Base-by-base conservation (phyloP, 2,797 vertebrate genomes). In the Taeniopygia guttata region DNA sequence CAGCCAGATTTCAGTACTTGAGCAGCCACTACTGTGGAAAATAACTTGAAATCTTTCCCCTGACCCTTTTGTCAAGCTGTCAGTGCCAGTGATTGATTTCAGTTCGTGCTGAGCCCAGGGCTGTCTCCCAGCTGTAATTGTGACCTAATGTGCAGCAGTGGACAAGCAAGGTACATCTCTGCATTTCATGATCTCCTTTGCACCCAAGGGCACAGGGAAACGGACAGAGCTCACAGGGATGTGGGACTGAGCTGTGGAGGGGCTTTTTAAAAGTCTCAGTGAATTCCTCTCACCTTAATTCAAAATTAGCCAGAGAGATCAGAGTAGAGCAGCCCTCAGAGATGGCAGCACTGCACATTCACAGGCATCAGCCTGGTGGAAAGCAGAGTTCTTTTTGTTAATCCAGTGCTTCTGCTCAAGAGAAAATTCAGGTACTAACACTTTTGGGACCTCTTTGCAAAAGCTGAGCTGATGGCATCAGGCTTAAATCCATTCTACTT, bases 201-300 rank as follows among this genome's bases (percentile, higher is more conserved):
- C 29, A 21, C 42, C 55, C 82, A 43, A 34, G 25, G 46, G 25
- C 34, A 46, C n/a, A 13, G 55, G 27, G 46, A 76, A 20, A 2
- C 30, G 40, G n/a, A 11, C 27, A 80, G 68, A 27, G 36, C 18
- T 40, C 14, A 0, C 48, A 46, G 49, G 27, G 22, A 10, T 29
- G 56, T 2, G 40, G 32, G 11, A n/a, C 0, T 0, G 3, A 82
- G 67, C 23, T 55, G 67, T 27, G 58, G 15, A 68, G 26, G 6
- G 26, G 32, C 25, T 69, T 86, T 43, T 59, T 42, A 48, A 42
- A 27, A 48, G 36, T 46, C 27, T 66, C 66, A 36, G 34, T 4
- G 11, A 49, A 72, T 60, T 77, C 45, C 42, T 84, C 40, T 48
- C 74, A 29, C 34, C 40, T 52, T 66, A 27, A 20, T 66, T 77